phyloP scores from a whole-genome alignment of 2,113 vertebrate species.

The Anser cygnoides region DNA sequence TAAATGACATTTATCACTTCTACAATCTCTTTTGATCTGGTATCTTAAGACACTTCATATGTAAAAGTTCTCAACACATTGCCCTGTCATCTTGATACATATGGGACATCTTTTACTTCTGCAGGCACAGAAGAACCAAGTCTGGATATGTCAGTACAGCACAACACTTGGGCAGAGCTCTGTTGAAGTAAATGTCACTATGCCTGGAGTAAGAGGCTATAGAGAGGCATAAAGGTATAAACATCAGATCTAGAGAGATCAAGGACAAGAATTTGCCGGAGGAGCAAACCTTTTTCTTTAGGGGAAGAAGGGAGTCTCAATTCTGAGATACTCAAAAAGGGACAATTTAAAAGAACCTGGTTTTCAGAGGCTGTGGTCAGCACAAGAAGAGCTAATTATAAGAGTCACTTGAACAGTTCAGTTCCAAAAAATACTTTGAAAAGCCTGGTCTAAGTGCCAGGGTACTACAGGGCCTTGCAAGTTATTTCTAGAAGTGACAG shows the following conservation, averaged over 20 bases:
- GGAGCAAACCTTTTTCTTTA: constrained; percentile 32
- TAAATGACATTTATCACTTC: constrained; percentile 69
- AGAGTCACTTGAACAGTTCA: neutral
- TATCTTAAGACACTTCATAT: constrained; percentile 53
- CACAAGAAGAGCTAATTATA: neutral
- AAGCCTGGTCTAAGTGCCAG: neutral
- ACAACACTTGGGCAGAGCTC: constrained; percentile 46
- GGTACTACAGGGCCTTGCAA: neutral
- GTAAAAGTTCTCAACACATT: constrained; percentile 52
- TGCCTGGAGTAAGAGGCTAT: constrained; percentile 55
- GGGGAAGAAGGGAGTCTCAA: constrained; percentile 24
- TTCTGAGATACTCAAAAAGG: neutral
- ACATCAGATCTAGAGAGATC: constrained; percentile 57
- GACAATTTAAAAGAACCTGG: neutral
- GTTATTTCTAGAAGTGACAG: neutral
- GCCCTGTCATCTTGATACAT: constrained; percentile 58
- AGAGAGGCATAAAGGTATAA: constrained; percentile 54
- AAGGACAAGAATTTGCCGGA: constrained; percentile 54
- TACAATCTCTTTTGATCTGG: constrained; percentile 46
- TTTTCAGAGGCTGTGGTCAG: neutral
- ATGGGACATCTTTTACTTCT: constrained; percentile 41
- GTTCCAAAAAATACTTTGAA: neutral
- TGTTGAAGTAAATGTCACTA: constrained; percentile 66
- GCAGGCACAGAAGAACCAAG: constrained; percentile 58
- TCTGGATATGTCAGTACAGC: constrained; percentile 48